These are phyloP conservation scores for Drosophila watanabei DNA, from an alignment of 1,140 invertebrate genomes.

Conservation along the genomic window DNA sequence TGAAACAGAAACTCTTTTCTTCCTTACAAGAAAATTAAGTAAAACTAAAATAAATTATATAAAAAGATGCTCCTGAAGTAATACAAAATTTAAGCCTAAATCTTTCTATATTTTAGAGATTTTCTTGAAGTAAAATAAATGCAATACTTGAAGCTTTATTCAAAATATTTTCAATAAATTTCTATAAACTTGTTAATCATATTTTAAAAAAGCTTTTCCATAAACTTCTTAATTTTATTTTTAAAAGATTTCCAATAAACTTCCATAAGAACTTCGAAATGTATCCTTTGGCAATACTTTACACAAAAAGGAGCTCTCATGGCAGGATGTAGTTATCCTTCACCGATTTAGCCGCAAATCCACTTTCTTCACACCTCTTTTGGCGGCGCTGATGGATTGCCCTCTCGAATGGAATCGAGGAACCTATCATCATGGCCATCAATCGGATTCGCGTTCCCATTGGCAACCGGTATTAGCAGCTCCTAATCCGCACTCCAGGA, in stretches of 20 bases:
- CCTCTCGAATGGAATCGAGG: constrained; percentile 28
- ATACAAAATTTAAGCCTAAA: too few species aligned
- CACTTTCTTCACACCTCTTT: constrained; percentile 38
- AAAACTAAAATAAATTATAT: too few species aligned
- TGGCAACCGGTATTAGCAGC: constrained; percentile 21
- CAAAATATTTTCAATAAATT: too few species aligned
- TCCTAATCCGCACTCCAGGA: constrained; percentile 40
- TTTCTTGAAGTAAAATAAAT: neutral
- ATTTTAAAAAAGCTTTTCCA: too few species aligned
- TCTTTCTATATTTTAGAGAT: neutral
- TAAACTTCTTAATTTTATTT: neutral
- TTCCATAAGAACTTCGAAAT: neutral
- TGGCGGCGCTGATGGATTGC: constrained; percentile 25
- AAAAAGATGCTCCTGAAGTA: too few species aligned
- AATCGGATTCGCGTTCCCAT: constrained; percentile 11
- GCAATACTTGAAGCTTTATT: too few species aligned
- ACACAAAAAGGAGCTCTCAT: neutral
- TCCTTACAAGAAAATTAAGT: too few species aligned
- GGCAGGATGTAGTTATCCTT: neutral
- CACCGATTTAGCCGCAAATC: constrained; percentile 6
- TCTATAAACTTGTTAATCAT: too few species aligned
- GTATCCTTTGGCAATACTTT: neutral
- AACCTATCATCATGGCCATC: constrained; percentile 13
- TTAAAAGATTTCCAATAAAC: neutral
- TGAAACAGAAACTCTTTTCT: too few species aligned